These are phyloP conservation scores for Macropodus opercularis DNA, from an alignment of 2,797 vertebrate genomes.

Conservation along the genomic window DNA sequence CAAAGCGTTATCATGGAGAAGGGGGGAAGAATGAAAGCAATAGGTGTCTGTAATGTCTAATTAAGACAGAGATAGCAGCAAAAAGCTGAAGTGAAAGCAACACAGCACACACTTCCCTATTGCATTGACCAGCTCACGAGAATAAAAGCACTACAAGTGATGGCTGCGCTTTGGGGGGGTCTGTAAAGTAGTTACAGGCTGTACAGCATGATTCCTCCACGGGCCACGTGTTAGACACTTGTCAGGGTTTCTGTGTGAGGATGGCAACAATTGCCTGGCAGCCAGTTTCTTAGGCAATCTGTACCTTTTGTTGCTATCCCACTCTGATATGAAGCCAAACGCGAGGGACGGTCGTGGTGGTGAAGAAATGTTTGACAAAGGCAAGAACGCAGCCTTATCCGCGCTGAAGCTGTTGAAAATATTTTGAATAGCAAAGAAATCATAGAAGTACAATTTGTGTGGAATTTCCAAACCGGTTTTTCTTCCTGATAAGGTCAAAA, in stretches of 20 bases:
- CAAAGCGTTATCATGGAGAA: not conserved
- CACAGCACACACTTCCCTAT: slow-evolving; percentile 5
- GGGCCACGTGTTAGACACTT: slow-evolving; percentile 18
- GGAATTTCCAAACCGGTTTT: not conserved
- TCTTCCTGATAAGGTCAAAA: not conserved
- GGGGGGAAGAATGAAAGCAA: not conserved
- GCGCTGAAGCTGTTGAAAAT: not conserved
- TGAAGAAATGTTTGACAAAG: not conserved
- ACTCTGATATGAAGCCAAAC: not conserved
- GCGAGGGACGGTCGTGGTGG: not conserved
- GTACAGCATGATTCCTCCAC: slow-evolving; percentile 34
- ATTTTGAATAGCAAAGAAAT: not conserved
- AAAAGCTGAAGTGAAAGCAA: slow-evolving; percentile 47
- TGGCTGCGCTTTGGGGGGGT: slow-evolving; percentile 34
- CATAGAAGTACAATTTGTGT: not conserved
- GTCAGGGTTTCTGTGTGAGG: slow-evolving; percentile 31
- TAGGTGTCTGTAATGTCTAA: slow-evolving; percentile 9
- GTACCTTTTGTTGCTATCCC: not conserved
- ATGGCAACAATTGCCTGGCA: slow-evolving; percentile 52
- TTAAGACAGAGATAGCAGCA: slow-evolving; percentile 13
- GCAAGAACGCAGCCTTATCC: not conserved
- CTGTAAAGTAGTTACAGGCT: slow-evolving; percentile 4
- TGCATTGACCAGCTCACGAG: slow-evolving; percentile 28
- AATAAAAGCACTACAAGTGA: slow-evolving; percentile 31
- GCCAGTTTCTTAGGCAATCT: slow-evolving; percentile 19